Percentiles rank a stretch among this genome's conserved stretches.
These are phyloP conservation scores for Cataglyphis albicans DNA, from an alignment of 2,888 invertebrate species.

Conservation along the genomic window DNA sequence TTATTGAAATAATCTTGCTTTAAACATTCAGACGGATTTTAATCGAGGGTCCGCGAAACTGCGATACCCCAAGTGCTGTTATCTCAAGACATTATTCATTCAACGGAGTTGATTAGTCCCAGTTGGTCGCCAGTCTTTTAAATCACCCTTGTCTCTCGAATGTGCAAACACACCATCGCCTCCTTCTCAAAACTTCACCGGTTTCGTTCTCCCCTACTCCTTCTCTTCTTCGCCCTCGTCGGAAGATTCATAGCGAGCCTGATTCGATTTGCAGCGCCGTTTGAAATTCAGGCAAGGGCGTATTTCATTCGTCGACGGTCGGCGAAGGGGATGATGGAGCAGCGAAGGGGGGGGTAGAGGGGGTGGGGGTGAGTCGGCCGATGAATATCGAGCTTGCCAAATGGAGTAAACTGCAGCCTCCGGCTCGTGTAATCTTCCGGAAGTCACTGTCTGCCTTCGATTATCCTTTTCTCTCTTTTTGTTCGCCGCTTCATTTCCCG, in stretches of 20 bases:
- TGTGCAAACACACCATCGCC: conserved; percentile 41
- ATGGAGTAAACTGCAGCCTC: conserved; percentile 69
- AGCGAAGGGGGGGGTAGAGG: neutral
- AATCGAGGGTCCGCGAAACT: neutral
- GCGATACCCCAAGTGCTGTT: neutral
- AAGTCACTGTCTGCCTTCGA: conserved; percentile 51
- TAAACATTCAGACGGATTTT: neutral
- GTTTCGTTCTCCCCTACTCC: conserved; percentile 21
- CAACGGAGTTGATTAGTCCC: conserved; percentile 26
- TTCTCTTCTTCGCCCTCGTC: conserved; percentile 26
- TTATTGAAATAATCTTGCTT: neutral
- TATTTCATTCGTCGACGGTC: conserved; percentile 66
- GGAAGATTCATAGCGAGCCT: conserved; percentile 77
- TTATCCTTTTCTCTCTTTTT: conserved; percentile 12
- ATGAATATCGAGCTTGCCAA: conserved; percentile 71
- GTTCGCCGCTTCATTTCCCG: neutral
- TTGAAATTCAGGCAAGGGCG: conserved; percentile 74
- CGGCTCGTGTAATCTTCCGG: conserved; percentile 68
- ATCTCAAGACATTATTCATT: conserved; percentile 40
- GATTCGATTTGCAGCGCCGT: conserved; percentile 78
- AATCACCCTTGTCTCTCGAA: conserved; percentile 53
- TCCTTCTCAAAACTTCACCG: conserved; percentile 39
- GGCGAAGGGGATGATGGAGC: conserved; percentile 11
- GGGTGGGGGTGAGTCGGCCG: conserved; percentile 13
- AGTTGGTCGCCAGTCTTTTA: conserved; percentile 39